Evolutionary conservation across 2,888 invertebrate species (phyloP).

Genomic region (Choristoneura rosaceana): DNA sequence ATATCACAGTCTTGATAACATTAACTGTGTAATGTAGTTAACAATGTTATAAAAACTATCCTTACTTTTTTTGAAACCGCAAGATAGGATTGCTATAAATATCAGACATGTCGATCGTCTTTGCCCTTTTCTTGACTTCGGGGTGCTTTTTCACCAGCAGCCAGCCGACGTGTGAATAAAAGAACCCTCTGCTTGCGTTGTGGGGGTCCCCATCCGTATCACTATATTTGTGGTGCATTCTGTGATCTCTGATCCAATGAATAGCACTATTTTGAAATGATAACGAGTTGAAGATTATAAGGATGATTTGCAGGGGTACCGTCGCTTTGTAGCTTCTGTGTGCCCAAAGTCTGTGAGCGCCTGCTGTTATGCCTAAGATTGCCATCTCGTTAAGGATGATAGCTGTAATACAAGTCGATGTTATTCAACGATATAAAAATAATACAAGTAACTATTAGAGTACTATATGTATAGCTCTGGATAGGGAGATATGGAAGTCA

Average conservation of each 20-base stretch:
- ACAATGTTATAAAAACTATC: constrained; percentile 45
- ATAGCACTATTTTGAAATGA: constrained; percentile 85
- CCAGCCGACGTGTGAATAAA: constrained; percentile 98
- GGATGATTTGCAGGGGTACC: constrained; percentile 91
- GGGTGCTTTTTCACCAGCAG: constrained; percentile 94
- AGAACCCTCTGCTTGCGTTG: constrained; percentile 94
- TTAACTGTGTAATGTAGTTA: too few relatives aligned
- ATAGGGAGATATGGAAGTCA: too few relatives aligned
- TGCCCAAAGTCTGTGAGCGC: constrained; percentile 97
- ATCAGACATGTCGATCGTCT: constrained; percentile 91
- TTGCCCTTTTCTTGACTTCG: constrained; percentile 90
- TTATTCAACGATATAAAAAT: neutral
- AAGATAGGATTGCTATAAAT: constrained; percentile 93
- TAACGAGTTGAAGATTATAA: constrained; percentile 85
- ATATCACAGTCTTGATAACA: too few relatives aligned
- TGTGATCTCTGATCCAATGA: constrained; percentile 89
- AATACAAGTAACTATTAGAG: too few relatives aligned
- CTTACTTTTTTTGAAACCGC: constrained; percentile 93
- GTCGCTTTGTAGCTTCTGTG: constrained; percentile 97
- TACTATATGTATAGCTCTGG: too few relatives aligned
- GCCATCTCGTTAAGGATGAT: constrained; percentile 9
- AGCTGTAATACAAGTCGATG: constrained; percentile 7
- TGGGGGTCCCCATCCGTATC: constrained; percentile 96
- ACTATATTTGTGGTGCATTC: constrained; percentile 95
- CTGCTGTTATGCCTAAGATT: constrained; percentile 80